Percentiles rank a stretch among this genome's conserved stretches.
These are phyloP conservation scores for Mythimna pallens DNA, from an alignment of 2,888 invertebrate species.

Conservation along the genomic window DNA sequence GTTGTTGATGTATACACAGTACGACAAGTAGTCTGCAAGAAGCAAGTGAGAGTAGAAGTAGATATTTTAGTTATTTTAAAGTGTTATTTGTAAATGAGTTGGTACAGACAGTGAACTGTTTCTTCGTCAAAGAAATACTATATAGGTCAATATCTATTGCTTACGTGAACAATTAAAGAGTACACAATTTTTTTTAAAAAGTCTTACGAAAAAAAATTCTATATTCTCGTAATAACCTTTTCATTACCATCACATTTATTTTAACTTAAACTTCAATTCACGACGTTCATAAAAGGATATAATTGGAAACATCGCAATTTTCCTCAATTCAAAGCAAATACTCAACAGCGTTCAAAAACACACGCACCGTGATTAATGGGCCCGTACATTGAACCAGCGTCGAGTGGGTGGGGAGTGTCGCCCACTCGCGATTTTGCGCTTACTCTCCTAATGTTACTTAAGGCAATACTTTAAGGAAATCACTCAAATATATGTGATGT, in stretches of 20 bases:
- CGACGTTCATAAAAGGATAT: neutral
- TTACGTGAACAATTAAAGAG: neutral
- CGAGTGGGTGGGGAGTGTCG: conserved; percentile 61
- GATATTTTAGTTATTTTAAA: neutral
- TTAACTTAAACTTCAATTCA: neutral
- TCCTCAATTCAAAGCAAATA: conserved; percentile 27
- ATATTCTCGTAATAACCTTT: neutral
- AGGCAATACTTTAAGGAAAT: conserved; percentile 17
- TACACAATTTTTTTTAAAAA: neutral
- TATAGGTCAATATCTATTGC: neutral
- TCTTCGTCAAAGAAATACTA: no score
- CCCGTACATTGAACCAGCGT: conserved; percentile 59
- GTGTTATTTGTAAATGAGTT: neutral
- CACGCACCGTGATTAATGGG: conserved; percentile 63
- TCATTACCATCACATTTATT: neutral
- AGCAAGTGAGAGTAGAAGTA: neutral
- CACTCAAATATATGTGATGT: conserved; percentile 38
- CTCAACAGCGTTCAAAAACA: conserved; percentile 47
- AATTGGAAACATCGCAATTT: conserved; percentile 11
- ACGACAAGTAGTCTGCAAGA: neutral
- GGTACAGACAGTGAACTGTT: neutral
- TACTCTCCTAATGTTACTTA: conserved; percentile 35
- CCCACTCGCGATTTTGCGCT: conserved; percentile 60
- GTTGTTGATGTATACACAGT: neutral
- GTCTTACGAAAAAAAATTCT: neutral